Conservation (phyloP, 2,888 invertebrate species). For the Ephialtes manifestator region DNA sequence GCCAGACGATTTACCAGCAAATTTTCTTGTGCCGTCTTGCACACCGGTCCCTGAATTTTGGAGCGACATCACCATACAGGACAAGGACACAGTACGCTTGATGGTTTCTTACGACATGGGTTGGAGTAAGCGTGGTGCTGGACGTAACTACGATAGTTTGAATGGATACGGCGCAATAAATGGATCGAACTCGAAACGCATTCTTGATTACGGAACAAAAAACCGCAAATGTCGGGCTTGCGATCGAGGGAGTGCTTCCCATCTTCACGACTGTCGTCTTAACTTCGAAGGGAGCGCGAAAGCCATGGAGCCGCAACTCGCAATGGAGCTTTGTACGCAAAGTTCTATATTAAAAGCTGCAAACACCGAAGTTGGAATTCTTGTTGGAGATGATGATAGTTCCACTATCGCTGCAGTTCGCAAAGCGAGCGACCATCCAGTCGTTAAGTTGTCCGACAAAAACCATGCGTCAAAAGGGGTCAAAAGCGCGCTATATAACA, state of each 20-base stretch:
- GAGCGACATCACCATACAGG: background rate
- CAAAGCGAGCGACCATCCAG: no score
- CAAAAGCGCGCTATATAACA: constrained; percentile 62
- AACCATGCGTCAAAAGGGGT: constrained; percentile 71
- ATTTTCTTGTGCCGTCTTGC: constrained; percentile 20
- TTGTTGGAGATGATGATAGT: no score
- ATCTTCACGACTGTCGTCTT: constrained; percentile 71
- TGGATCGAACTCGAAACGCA: no score
- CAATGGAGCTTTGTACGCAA: no score
- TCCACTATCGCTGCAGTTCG: no score
- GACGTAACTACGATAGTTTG: constrained; percentile 73
- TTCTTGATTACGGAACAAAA: no score
- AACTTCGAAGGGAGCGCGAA: constrained; percentile 75
- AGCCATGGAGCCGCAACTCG: constrained; percentile 77
- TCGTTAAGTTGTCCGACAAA: constrained; percentile 70
- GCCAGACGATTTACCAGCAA: constrained; percentile 8
- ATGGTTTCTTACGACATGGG: constrained; percentile 74
- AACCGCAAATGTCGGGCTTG: no score
- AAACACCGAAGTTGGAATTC: no score
- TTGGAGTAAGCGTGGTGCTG: constrained; percentile 72
- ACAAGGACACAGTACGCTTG: constrained; percentile 63
- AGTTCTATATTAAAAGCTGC: no score
- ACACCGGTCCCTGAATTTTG: background rate
- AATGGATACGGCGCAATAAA: no score
- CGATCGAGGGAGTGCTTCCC: constrained; percentile 57